Percentiles rank a stretch among this genome's conserved stretches.
Evolutionary conservation across 2,113 vertebrate genomes (phyloP).

Genomic region (Ptilonorhynchus violaceus): DNA sequence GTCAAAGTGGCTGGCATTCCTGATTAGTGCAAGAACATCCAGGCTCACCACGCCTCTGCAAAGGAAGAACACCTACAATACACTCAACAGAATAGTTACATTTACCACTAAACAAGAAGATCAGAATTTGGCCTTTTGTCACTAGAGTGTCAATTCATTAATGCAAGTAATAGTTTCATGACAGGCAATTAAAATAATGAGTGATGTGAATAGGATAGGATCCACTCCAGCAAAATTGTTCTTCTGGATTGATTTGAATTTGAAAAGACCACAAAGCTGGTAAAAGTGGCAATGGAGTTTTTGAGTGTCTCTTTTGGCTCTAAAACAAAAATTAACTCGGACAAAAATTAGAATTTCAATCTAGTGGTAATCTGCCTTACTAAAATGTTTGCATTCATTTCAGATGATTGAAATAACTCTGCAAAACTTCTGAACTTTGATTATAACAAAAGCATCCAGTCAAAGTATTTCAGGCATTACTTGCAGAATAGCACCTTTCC

Average conservation of each 20-base stretch:
- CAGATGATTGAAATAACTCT: background rate
- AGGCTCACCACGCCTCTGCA: background rate
- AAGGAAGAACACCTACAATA: background rate
- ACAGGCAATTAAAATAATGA: background rate
- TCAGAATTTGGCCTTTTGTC: background rate
- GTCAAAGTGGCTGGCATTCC: background rate
- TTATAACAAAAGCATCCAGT: background rate
- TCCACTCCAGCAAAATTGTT: background rate
- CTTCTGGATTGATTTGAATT: slow-evolving; percentile 1
- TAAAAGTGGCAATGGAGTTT: background rate
- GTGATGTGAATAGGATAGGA: background rate
- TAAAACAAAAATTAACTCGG: background rate
- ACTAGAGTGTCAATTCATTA: background rate
- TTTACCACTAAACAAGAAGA: background rate
- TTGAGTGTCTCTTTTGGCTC: background rate
- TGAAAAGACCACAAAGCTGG: background rate
- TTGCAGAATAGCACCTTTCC: background rate
- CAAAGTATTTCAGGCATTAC: background rate
- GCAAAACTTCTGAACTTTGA: background rate
- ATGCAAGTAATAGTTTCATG: background rate
- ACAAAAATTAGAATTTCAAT: background rate
- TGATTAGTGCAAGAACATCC: background rate
- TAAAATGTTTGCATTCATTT: background rate
- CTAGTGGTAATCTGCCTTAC: background rate
- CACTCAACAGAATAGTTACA: background rate